phyloP scores from a whole-genome alignment of 1,140 invertebrate species.

The Camponotus floridanus region DNA sequence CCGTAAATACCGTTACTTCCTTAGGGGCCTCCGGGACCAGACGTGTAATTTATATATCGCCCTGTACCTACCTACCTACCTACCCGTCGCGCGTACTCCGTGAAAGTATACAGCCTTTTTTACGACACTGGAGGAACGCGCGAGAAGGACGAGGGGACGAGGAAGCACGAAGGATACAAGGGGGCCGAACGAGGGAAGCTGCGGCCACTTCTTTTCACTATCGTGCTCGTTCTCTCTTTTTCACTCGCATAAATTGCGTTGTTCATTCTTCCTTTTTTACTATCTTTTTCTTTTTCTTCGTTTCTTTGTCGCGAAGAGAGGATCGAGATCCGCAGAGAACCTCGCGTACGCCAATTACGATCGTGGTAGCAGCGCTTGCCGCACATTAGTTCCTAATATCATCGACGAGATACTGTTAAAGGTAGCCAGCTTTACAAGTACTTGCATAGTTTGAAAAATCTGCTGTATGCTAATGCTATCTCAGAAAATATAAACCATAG shows the following conservation, averaged over 20 bases:
- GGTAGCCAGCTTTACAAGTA: too few species aligned
- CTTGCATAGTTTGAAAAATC: too few species aligned
- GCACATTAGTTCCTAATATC: constrained; percentile 41
- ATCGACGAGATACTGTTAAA: too few species aligned
- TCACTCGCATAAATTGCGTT: constrained; percentile 8
- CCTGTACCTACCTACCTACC: constrained; percentile 69
- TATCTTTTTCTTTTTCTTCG: constrained; percentile 15
- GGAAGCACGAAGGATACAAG: constrained; percentile 25
- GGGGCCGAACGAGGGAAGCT: constrained; percentile 21
- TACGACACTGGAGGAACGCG: constrained; percentile 51
- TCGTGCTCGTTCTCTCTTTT: constrained; percentile 25
- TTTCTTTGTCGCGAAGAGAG: constrained; percentile 3
- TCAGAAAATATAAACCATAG: too few species aligned
- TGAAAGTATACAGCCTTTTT: constrained; percentile 71
- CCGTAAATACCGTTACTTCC: constrained; percentile 76
- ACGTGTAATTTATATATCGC: constrained; percentile 83
- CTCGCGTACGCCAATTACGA: constrained; percentile 75
- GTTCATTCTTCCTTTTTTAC: constrained; percentile 11
- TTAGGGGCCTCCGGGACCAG: constrained; percentile 75
- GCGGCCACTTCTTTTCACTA: constrained; percentile 32
- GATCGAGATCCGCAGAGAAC: background rate
- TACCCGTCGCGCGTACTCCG: constrained; percentile 58
- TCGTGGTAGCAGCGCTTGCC: constrained; percentile 72
- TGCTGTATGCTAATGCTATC: too few species aligned
- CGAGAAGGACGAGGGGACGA: background rate